A percentile compares a stretch with the other conserved stretches of the same genome.
These are phyloP conservation scores for Ernsta delagoae DNA, from an alignment of 2,888 invertebrate genomes.

Conservation along the genomic window DNA sequence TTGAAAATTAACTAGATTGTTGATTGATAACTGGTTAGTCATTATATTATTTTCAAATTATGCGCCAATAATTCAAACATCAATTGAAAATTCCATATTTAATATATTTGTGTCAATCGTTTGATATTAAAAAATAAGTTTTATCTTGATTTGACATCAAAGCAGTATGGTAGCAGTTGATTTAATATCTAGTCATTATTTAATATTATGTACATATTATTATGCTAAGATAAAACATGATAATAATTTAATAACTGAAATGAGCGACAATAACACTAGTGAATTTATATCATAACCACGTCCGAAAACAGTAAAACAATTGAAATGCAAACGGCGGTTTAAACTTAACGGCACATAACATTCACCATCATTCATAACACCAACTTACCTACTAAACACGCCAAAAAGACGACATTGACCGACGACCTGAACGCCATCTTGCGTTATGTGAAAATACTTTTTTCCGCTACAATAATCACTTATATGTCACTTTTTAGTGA, in stretches of 20 bases:
- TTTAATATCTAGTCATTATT: too few relatives aligned
- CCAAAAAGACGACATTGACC: slow-evolving; percentile 63
- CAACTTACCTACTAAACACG: slow-evolving; percentile 73
- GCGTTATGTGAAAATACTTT: slow-evolving; percentile 57
- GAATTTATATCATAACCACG: background rate
- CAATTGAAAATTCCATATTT: too few relatives aligned
- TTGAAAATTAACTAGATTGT: too few relatives aligned
- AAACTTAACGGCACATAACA: slow-evolving; percentile 30
- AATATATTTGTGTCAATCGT: too few relatives aligned
- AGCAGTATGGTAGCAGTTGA: too few relatives aligned
- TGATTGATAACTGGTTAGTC: too few relatives aligned
- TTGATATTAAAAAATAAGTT: too few relatives aligned
- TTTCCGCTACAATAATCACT: slow-evolving; percentile 49
- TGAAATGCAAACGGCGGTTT: slow-evolving; percentile 17
- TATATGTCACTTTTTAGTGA: slow-evolving; percentile 66
- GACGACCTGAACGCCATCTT: slow-evolving; percentile 75
- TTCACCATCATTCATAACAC: slow-evolving; percentile 17
- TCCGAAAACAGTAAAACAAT: slow-evolving; percentile 21
- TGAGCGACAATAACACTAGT: background rate
- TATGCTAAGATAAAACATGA: too few relatives aligned
- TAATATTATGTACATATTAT: too few relatives aligned
- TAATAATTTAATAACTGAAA: background rate
- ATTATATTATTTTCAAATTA: too few relatives aligned
- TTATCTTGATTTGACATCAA: too few relatives aligned
- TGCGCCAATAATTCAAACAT: too few relatives aligned